A percentile compares a stretch with the other conserved stretches of the same genome.
phyloP scores from a whole-genome alignment of 2,113 vertebrate species.

The Natator depressus region DNA sequence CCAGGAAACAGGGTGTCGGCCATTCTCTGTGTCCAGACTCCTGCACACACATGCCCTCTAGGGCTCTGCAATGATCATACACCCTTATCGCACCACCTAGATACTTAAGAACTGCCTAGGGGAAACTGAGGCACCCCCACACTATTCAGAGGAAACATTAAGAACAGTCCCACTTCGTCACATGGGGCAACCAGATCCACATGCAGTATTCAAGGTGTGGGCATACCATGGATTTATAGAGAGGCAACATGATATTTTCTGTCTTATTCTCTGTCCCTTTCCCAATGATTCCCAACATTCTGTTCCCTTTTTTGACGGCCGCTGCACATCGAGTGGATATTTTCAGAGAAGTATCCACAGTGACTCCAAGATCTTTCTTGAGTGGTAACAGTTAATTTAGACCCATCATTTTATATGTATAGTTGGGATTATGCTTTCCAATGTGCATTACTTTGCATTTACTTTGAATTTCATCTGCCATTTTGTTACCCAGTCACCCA shows the following conservation, averaged over 20 bases:
- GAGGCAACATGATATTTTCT: not conserved
- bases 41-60: too few species aligned
- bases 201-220: not conserved
- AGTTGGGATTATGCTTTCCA: not conserved
- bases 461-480: not conserved
- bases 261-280: not conserved
- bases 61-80: too few species aligned
- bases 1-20: too few species aligned
- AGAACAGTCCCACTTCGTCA: too few species aligned
- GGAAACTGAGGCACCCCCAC: too few species aligned
- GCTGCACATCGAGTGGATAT: not conserved
- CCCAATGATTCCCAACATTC: too few species aligned
- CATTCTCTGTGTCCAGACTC: too few species aligned
- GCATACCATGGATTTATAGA: accelerated
- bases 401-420: not conserved
- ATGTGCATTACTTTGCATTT: not conserved
- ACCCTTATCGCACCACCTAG: too few species aligned
- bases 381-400: not conserved
- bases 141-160: too few species aligned
- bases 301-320: not conserved
- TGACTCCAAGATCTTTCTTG: not conserved
- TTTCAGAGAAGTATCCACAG: not conserved
- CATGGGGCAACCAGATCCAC: not conserved
- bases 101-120: too few species aligned
- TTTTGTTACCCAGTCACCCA: not conserved